Base-by-base conservation (phyloP, 2,888 invertebrate genomes). In the Hirtodrosophila cameraria region DNA sequence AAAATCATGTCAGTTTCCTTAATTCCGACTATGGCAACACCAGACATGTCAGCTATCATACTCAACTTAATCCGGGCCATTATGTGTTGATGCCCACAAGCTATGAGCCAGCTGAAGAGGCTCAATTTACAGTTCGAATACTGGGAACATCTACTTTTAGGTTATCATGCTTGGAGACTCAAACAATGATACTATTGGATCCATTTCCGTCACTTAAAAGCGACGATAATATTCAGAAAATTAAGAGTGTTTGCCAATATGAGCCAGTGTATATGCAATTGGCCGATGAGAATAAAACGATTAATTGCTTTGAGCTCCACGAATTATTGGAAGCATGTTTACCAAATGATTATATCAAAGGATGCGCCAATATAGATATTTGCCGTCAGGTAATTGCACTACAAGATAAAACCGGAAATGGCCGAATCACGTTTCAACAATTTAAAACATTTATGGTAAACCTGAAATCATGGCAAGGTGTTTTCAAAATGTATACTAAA, bases 21-120 rank as follows among this genome's bases (percentile, higher is more conserved):
- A 97, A 97, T 90, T 97, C 97, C 0, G 96, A 97, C 85, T 97
- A 97, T 87, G 97, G 97, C 1, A 97, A 97, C 88, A 96, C 97
- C 84, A 92, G 97, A 74, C 97, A 97, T 92, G 96, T 97, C 54
- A 95, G 94, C 88, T 94, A 93, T 89, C 93, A 96, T 79, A 96
- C 95, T 88, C 94, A 94, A 65, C 91, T 97, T 72, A 96, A 96
- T 82, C 93, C 95, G 68, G 97, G 96, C 2, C 94, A 95, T 20
- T 97, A 96, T 89, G 92, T 97, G 30, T 93, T 97, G 38, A 93
- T 97, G 86, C 97, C 97, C 0, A 97, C 97, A 1, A 97, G 97
- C 0, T 97, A 97, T 88, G 97, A 97, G 88, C 96, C 97, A 0
- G 94, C 96, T 0, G 96, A 97, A 88, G 97, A 97, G 91, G 96